Percentiles rank a stretch among this genome's conserved stretches.
Evolutionary conservation across 2,888 invertebrate genomes (phyloP).

Genomic region (Pristionchus maxplancki): DNA sequence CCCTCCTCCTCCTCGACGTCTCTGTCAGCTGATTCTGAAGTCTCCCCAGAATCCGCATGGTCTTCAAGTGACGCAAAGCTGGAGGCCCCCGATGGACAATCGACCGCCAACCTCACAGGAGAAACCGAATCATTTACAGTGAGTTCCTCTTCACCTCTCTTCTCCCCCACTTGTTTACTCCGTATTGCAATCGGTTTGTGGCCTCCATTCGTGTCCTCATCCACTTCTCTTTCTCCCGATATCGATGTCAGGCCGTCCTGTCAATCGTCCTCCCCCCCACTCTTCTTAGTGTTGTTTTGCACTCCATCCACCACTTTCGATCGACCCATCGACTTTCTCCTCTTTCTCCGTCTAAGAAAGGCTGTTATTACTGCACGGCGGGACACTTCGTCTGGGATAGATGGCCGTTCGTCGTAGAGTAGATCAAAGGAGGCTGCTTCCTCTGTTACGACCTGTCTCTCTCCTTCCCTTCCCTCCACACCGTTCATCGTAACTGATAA

Average conservation of each 20-base stretch:
- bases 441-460: background rate
- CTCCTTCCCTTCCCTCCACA: background rate
- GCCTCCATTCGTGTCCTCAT: conserved; percentile 8
- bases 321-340: background rate
- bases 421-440: background rate
- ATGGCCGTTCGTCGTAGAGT: background rate
- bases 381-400: background rate
- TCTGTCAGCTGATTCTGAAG: conserved; percentile 47
- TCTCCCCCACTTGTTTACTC: conserved; percentile 34
- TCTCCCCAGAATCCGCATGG: conserved; percentile 40
- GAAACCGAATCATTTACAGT: conserved; percentile 61
- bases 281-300: conserved; percentile 33
- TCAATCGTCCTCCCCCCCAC: conserved; percentile 37
- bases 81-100: conserved; percentile 32
- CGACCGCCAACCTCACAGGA: conserved; percentile 48
- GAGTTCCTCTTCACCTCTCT: conserved; percentile 47
- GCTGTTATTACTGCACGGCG: background rate
- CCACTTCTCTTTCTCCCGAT: conserved; percentile 10
- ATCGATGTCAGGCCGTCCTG: conserved; percentile 43
- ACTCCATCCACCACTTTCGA: conserved; percentile 45
- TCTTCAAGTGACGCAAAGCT: background rate
- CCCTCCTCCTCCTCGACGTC: background rate
- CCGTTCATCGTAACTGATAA: conserved; percentile 44
- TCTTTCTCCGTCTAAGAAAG: background rate
- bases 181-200: background rate